A percentile compares a stretch with the other conserved stretches of the same genome.
Conservation (phyloP, 2,797 vertebrate genomes). For the Acrossocheilus wenchowensis region DNA sequence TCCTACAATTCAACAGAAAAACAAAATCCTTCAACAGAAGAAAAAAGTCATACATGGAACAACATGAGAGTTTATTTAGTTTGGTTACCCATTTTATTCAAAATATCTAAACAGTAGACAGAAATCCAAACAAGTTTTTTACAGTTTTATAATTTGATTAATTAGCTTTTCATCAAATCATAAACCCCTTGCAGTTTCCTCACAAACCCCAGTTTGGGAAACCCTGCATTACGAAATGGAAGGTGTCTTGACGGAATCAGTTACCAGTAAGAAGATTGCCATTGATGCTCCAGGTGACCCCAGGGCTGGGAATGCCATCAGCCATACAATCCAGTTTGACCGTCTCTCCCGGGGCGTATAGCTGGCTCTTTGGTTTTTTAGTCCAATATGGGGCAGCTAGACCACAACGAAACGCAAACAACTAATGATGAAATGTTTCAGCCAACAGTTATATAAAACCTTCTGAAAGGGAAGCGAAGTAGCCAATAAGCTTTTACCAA, state of each 20-base stretch:
- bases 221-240: background rate
- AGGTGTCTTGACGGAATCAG: conserved; percentile 8
- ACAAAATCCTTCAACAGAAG: background rate
- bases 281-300: conserved; percentile 86
- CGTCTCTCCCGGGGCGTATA: conserved; percentile 86
- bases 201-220: background rate
- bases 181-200: background rate
- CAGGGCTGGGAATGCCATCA: conserved; percentile 85
- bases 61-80: background rate
- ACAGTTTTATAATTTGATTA: background rate
- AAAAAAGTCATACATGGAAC: background rate
- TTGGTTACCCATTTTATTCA: too few relatives aligned
- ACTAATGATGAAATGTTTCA: background rate
- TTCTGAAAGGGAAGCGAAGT: background rate
- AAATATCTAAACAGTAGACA: background rate
- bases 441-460: background rate
- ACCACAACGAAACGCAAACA: conserved; percentile 24
- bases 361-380: conserved; percentile 80
- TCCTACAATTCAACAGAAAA: background rate
- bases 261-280: conserved; percentile 80
- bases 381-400: conserved; percentile 90
- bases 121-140: background rate
- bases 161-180: background rate
- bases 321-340: conserved; percentile 85
- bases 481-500: conserved; percentile 2